Percentiles rank a stretch among this genome's conserved stretches.
These are phyloP conservation scores for Anagrus nilaparvatae DNA, from an alignment of 1,140 invertebrate species.

Conservation along the genomic window DNA sequence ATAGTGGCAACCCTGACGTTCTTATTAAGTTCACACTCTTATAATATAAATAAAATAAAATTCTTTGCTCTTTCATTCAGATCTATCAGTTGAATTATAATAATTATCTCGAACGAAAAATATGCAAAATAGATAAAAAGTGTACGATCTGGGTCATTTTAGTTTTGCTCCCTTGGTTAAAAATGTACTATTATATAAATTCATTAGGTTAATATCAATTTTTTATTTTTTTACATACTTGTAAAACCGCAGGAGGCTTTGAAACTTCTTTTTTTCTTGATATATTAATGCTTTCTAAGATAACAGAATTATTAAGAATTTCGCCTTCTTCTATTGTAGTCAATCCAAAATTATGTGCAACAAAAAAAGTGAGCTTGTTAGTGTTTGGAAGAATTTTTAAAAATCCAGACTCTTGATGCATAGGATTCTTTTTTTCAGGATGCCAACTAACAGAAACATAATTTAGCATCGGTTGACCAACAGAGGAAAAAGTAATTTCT, in stretches of 20 bases:
- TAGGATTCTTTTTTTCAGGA: conserved; percentile 43
- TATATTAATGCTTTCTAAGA: conserved; percentile 40
- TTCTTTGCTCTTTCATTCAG: no score
- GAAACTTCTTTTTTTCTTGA: conserved; percentile 40
- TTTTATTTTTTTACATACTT: no score
- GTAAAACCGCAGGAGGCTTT: conserved; percentile 43
- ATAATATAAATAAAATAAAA: no score
- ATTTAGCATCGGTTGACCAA: conserved; percentile 55
- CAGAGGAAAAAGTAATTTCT: conserved; percentile 47
- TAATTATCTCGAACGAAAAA: no score
- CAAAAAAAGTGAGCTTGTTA: conserved; percentile 46
- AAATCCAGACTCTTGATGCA: conserved; percentile 58
- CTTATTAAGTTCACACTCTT: no score
- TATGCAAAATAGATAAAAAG: no score
- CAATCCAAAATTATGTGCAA: conserved; percentile 54
- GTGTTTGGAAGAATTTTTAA: conserved; percentile 49
- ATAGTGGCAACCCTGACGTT: no score
- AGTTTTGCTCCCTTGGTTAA: no score
- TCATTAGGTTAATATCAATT: no score
- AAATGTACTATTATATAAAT: no score
- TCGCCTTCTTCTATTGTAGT: conserved; percentile 48
- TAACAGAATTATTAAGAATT: conserved; percentile 29
- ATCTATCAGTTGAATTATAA: no score
- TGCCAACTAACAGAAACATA: conserved; percentile 47
- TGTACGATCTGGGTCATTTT: no score